phyloP scores from a whole-genome alignment of 2,113 vertebrate genomes.

The Sturnus vulgaris region DNA sequence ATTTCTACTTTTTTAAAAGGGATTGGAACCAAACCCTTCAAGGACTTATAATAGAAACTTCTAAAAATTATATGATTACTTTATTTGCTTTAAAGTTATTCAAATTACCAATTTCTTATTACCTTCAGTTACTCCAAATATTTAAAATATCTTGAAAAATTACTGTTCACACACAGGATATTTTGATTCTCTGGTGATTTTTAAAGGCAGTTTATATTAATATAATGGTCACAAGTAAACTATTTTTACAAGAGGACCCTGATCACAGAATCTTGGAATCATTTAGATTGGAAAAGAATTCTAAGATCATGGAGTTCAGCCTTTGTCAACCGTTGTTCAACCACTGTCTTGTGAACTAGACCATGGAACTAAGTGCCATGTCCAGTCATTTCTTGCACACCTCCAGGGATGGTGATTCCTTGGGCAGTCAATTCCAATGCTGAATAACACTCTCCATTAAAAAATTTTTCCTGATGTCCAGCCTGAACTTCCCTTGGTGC shows the following conservation, averaged over 20 bases:
- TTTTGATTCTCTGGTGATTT: neutral
- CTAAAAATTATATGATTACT: neutral
- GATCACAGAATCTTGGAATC: neutral
- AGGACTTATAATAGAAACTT: neutral
- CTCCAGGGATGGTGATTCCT: too few relatives aligned
- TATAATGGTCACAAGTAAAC: neutral
- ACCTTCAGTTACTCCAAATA: neutral
- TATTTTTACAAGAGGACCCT: neutral
- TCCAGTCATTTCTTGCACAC: neutral
- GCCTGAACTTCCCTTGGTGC: neutral
- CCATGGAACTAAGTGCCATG: neutral
- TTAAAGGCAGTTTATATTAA: neutral
- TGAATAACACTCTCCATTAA: neutral
- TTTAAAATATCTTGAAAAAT: neutral
- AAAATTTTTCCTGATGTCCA: neutral
- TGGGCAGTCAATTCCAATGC: neutral
- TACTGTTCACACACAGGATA: neutral
- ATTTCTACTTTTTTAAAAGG: neutral
- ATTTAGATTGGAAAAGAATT: neutral
- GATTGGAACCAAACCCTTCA: neutral
- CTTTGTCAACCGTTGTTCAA: neutral
- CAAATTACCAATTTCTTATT: neutral
- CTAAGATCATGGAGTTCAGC: neutral
- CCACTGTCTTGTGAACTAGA: neutral
- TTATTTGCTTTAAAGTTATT: neutral